phyloP scores from a whole-genome alignment of 35 echinoderm and acorn worm species.

The Amphiura filiformis region DNA sequence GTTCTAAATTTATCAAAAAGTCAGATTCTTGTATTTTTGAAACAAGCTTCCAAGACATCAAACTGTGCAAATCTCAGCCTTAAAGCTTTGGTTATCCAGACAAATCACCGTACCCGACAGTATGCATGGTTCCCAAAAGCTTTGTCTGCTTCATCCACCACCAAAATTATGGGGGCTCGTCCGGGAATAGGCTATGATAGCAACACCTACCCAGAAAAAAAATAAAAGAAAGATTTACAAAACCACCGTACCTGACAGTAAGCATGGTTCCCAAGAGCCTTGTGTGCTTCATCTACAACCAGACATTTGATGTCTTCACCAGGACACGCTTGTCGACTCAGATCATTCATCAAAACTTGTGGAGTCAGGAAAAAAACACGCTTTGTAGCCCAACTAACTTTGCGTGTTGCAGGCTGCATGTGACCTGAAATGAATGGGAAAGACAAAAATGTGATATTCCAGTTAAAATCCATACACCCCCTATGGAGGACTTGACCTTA shows the following conservation, averaged over 20 bases:
- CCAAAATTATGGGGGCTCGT: conserved; percentile 68
- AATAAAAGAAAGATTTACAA: no score
- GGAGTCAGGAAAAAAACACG: conserved; percentile 96
- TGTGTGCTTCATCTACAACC: conserved; percentile 95
- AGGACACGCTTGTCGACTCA: conserved; percentile 68
- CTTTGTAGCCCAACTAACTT: conserved; percentile 57
- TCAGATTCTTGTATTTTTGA: no score
- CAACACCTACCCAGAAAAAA: no score
- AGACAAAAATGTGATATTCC: no score
- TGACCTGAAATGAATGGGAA: conserved; percentile 61
- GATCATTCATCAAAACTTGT: conserved; percentile 93
- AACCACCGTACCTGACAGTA: conserved; percentile 99
- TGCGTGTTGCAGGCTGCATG: conserved; percentile 72
- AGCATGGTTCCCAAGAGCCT: conserved; percentile 94
- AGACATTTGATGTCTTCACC: conserved; percentile 81
- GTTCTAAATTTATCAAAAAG: no score
- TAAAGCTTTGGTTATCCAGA: no score
- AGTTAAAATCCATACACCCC: no score
- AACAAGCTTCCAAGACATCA: no score
- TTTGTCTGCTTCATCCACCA: conserved; percentile 96
- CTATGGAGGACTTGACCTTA: no score
- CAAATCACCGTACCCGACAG: conserved; percentile 98
- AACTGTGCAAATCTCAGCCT: no score
- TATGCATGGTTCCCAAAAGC: conserved; percentile 96
- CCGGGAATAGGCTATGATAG: no score